phyloP scores from a whole-genome alignment of 2,797 vertebrate species.

The Anguilla megastoma region DNA sequence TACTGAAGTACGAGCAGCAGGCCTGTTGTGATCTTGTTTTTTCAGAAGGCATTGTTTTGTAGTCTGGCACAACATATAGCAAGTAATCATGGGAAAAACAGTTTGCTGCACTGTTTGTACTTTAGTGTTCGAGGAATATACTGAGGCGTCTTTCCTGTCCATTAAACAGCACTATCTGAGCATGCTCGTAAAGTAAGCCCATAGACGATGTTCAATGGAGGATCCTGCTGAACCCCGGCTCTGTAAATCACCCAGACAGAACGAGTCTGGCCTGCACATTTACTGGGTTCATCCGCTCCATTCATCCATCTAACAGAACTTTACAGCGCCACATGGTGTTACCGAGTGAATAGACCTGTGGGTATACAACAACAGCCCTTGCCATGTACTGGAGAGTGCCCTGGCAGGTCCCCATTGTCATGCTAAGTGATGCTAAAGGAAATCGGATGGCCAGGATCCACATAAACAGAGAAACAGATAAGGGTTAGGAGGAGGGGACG shows the following conservation, averaged over 20 bases:
- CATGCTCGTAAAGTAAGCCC: constrained; percentile 15
- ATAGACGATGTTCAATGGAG: background rate
- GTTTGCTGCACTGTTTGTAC: background rate
- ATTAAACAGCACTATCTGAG: constrained; percentile 12
- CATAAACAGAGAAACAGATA: constrained; percentile 48
- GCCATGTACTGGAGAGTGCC: background rate
- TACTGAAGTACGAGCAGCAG: background rate
- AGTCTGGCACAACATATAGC: background rate
- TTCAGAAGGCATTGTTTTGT: background rate
- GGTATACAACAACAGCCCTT: background rate
- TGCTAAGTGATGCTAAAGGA: constrained; percentile 48
- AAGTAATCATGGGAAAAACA: background rate
- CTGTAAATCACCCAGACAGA: constrained; percentile 23
- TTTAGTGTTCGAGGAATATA: constrained; percentile 7
- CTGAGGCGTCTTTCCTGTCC: constrained; percentile 14
- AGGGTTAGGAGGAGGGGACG: constrained; percentile 37
- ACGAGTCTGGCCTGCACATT: constrained; percentile 14
- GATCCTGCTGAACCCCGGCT: background rate
- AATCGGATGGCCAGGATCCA: constrained; percentile 51
- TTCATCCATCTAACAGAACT: background rate
- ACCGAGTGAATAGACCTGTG: background rate
- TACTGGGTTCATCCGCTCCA: constrained; percentile 9
- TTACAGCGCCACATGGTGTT: constrained; percentile 14
- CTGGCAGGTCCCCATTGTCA: constrained; percentile 54
- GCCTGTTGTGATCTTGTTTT: background rate